Evolutionary conservation across 2,888 invertebrate genomes (phyloP).

Genomic region (Eupithecia dodoneata): DNA sequence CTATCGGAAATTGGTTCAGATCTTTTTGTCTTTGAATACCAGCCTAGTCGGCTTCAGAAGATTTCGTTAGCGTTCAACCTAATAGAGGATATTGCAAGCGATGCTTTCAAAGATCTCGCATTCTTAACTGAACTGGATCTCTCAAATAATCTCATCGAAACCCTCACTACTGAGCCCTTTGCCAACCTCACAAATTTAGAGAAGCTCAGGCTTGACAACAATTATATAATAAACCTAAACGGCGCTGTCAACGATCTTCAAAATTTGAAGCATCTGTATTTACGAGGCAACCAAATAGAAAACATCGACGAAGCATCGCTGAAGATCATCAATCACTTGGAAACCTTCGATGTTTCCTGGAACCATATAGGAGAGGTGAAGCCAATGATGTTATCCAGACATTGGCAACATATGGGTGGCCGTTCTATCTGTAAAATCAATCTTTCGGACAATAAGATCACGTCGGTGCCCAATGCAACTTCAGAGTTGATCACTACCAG

Average conservation of each 20-base stretch:
- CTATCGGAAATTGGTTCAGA: conserved; percentile 56
- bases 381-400: conserved; percentile 66
- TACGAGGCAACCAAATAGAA: conserved; percentile 65
- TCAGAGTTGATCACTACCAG: conserved; percentile 52
- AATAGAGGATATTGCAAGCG: conserved; percentile 57
- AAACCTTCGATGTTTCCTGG: conserved; percentile 72
- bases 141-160: conserved; percentile 63
- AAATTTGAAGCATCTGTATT: conserved; percentile 66
- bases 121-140: conserved; percentile 68
- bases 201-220: conserved; percentile 64
- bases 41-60: conserved; percentile 59
- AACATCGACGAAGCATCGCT: conserved; percentile 66
- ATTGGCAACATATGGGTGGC: conserved; percentile 68
- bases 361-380: conserved; percentile 64
- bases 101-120: conserved; percentile 61
- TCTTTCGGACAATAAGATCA: conserved; percentile 66
- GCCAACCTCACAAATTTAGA: conserved; percentile 64
- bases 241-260: conserved; percentile 70
- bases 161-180: conserved; percentile 68
- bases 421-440: conserved; percentile 67
- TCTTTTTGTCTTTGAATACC: conserved; percentile 62
- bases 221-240: conserved; percentile 68
- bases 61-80: conserved; percentile 62
- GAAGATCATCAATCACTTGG: conserved; percentile 68
- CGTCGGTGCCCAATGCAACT: conserved; percentile 63